phyloP scores from a whole-genome alignment of 2,113 vertebrate species.

The Alces alces region DNA sequence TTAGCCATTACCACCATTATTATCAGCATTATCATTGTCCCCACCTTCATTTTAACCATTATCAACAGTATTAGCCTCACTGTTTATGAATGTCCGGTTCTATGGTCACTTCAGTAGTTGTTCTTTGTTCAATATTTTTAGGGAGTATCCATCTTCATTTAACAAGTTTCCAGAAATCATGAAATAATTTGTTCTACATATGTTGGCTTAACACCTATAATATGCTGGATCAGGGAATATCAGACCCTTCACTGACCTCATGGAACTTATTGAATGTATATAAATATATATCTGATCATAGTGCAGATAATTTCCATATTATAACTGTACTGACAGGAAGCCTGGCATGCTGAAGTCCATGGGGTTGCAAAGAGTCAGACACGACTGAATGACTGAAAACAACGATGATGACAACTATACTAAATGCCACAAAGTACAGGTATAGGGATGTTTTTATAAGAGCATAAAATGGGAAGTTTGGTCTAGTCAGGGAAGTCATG shows the following conservation, averaged over 20 bases:
- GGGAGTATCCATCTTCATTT: background rate
- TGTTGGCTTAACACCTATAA: background rate
- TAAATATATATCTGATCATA: background rate
- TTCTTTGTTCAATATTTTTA: background rate
- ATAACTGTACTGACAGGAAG: background rate
- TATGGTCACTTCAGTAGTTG: background rate
- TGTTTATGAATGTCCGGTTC: background rate
- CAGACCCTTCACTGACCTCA: background rate
- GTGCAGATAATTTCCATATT: background rate
- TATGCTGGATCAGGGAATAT: background rate
- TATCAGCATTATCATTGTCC: background rate
- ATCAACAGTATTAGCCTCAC: background rate
- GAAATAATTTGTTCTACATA: background rate
- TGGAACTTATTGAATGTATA: no score
- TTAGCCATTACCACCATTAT: background rate
- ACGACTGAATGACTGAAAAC: background rate
- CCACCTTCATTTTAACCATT: background rate
- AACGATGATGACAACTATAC: fast-evolving
- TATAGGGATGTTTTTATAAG: background rate
- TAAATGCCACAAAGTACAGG: background rate
- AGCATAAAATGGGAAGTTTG: background rate
- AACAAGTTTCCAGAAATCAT: background rate
- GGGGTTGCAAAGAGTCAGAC: background rate
- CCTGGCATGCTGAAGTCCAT: background rate
- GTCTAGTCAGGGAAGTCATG: background rate